phyloP scores from a whole-genome alignment of 2,113 vertebrate species.

The Dascyllus trimaculatus region DNA sequence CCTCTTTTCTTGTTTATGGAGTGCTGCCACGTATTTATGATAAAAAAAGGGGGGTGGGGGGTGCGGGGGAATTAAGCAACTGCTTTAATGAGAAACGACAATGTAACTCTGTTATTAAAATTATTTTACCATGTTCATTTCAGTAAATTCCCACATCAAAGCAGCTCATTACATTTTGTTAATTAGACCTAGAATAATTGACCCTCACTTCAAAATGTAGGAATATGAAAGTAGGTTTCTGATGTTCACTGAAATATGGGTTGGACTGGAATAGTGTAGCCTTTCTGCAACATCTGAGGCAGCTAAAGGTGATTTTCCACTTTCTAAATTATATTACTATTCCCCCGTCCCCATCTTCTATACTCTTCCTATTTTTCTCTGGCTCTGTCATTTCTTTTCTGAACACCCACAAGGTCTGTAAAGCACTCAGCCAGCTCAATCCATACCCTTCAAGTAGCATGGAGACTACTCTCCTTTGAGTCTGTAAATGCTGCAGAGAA shows the following conservation, averaged over 20 bases:
- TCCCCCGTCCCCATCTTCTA: conserved; percentile 34
- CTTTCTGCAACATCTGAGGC: conserved; percentile 66
- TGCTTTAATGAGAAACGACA: conserved; percentile 75
- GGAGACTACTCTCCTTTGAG: conserved; percentile 52
- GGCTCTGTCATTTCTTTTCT: conserved; percentile 53
- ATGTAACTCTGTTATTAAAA: conserved; percentile 64
- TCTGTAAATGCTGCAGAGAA: conserved; percentile 62
- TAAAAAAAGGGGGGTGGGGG: conserved; percentile 18
- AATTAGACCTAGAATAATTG: conserved; percentile 80
- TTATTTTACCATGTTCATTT: conserved; percentile 64
- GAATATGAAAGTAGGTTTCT: conserved; percentile 55
- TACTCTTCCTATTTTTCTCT: conserved; percentile 35
- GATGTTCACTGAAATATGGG: conserved; percentile 70
- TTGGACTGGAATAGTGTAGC: conserved; percentile 61
- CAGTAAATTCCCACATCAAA: conserved; percentile 80
- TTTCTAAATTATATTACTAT: conserved; percentile 64
- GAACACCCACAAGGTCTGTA: conserved; percentile 63
- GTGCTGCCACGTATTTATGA: conserved; percentile 47
- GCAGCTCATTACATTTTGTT: conserved; percentile 76
- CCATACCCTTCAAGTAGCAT: conserved; percentile 62
- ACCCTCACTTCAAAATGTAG: conserved; percentile 76
- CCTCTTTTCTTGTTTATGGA: conserved; percentile 61
- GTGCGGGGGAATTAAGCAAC: conserved; percentile 54
- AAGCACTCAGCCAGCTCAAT: conserved; percentile 59
- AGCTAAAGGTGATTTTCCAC: conserved; percentile 64